Conservation (phyloP, 2,888 invertebrate species). For the Himalopsyche japonica region DNA sequence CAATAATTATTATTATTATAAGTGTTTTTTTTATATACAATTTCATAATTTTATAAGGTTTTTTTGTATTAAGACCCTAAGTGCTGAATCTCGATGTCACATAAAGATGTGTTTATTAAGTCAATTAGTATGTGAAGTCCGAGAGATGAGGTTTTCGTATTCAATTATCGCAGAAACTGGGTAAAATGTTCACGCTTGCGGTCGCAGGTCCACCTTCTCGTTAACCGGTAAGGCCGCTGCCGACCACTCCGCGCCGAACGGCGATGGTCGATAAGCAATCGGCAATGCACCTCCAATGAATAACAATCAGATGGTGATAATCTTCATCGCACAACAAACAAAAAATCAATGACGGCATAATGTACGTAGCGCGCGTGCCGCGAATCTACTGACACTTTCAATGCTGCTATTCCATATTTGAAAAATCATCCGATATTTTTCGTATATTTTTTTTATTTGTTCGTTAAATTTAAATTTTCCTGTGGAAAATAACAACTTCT, state of each 20-base stretch:
- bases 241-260: neutral
- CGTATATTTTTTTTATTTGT: neutral
- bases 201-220: neutral
- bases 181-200: neutral
- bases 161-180: neutral
- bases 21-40: too few relatives aligned
- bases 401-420: neutral
- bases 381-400: neutral
- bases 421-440: neutral
- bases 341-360: constrained; percentile 21
- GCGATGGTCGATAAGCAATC: neutral
- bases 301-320: neutral
- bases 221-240: neutral
- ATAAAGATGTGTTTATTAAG: neutral
- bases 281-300: constrained; percentile 3
- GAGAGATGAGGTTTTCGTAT: neutral
- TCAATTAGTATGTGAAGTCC: neutral
- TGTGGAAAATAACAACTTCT: too few relatives aligned
- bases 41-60: neutral
- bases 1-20: too few relatives aligned
- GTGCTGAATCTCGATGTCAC: neutral
- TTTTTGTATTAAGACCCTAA: neutral
- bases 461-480: neutral
- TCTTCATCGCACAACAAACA: neutral
- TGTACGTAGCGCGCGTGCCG: neutral